Evolutionary conservation across 2,113 vertebrate genomes (phyloP), one percentile per base, ranked within the genome.

Genomic region (Podarcis muralis): DNA sequence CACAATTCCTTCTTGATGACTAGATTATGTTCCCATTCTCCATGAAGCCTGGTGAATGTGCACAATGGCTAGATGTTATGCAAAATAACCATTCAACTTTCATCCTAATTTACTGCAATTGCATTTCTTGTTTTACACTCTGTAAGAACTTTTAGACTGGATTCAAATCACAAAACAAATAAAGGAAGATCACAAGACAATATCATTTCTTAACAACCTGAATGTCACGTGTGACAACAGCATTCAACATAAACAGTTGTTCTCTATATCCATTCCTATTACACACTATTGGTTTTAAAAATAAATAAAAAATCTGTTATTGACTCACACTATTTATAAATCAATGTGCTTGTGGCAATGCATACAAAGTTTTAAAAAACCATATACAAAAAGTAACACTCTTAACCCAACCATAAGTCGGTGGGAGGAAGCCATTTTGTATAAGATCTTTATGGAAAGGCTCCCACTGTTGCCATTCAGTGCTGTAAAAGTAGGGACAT

Each of bases 401-500:
- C n/a, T 43, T 27, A 43, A 78, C 40, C 23, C 20, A 78, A 23
- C 23, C 4, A 82, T 37, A 35, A 43, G 43, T 16, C 23, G 79
- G 57, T 66, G 79, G 1, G 32, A 90, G 1, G 35, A 93, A 83
- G 78, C 0, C 0, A 89, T 92, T 90, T 43, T 30, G 59, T 16
- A 1, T 59, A 90, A 68, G 86, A 90, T 74, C 11, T 85, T 83
- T 48, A 76, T 84, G 3, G 1, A 82, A 35, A 30, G 3, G 1
- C 78, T 32, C 6, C 68, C 79, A 20, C 75, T 72, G 20, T 37
- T 48, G 37, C 11, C 35, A 88, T 92, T 89, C 75, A 22, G 8
- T 32, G 7, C 20, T 85, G 9, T 13, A 92, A 83, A 92, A 92
- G 88, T 88, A 84, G 90, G 88, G 90, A 35, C 89, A 77, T 15